Percentiles rank a stretch among this genome's conserved stretches.
phyloP scores from a whole-genome alignment of 2,113 vertebrate genomes.

The Calypte anna region DNA sequence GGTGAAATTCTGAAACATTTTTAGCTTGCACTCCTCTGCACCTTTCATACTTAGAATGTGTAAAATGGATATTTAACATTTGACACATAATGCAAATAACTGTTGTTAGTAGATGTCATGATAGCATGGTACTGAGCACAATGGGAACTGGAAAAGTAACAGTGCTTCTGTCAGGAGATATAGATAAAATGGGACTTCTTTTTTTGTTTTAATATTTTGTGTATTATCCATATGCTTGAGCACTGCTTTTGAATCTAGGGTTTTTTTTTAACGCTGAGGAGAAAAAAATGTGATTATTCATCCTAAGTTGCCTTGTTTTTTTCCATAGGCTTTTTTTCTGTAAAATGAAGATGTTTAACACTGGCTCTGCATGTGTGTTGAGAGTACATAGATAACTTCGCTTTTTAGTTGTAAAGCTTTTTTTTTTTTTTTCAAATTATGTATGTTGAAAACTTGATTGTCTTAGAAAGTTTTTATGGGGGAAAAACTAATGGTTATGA shows the following conservation, averaged over 20 bases:
- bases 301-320: not conserved
- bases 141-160: not conserved
- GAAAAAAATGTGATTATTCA: not conserved
- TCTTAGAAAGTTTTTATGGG: not conserved
- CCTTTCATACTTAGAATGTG: not conserved
- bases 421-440: not conserved
- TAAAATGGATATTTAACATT: not conserved
- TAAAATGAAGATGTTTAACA: not conserved
- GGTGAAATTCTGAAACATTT: not conserved
- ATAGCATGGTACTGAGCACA: not conserved
- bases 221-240: not conserved
- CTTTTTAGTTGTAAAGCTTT: not conserved
- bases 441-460: not conserved
- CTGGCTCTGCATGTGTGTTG: not conserved
- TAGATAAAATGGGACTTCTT: not conserved
- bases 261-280: not conserved
- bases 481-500: not conserved
- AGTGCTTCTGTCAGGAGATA: not conserved
- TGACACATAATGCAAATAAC: fast-evolving
- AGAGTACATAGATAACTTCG: not conserved
- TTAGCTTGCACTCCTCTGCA: not conserved
- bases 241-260: not conserved
- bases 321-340: not conserved
- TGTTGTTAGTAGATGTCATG: not conserved
- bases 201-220: not conserved